Evolutionary conservation across 1,140 invertebrate genomes (phyloP), one percentile per base, ranked within the genome.

Genomic region (Leptoteleia sp.): DNA sequence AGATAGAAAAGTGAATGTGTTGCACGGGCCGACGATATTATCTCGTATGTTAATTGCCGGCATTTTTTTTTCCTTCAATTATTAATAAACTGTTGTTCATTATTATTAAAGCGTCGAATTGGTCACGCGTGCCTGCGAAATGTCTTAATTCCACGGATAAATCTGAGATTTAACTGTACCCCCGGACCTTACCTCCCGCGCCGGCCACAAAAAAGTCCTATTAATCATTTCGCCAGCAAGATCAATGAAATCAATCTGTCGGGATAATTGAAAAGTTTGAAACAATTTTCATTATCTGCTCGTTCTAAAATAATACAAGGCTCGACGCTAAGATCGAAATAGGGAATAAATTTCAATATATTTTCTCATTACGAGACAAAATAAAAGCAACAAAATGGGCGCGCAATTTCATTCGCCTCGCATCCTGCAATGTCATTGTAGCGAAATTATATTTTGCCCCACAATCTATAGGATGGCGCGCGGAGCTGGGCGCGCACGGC

Each of bases 361-460:
- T 76, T 76, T 76, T 76, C 62, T 76, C 72, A 68, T 76, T 68
- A 68, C 62, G 48, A 13, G 16, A 29, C 52, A 54, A 68, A 67
- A 68, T 54, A 62, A 67, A 62, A 16, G 19, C 71, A 67, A 59
- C 54, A 76, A 68, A 62, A 40, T 54, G 54, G 27, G 54, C 62
- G 54, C 62, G 62, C 62, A 62, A 68, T 76, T 76, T 61, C 64
- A 68, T 62, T 43, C 40, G 54, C 62, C n/a, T 47, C 33, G 47
- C 45, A 75, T 76, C 47, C 62, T 76, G 73, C 73, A 76, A 35
- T 76, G 64, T 76, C 73, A 76, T 76, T 76, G 38, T 35, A 8
- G 47, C 50, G 55, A 76, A 76, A 68, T 76, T 76, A 76, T 76
- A 76, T 68, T 68, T 61, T 15, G 52, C 62, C 43, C 37, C 54